These are phyloP conservation scores for Steinernema scapterisci DNA, from an alignment of 2,888 invertebrate genomes.

Conservation along the genomic window DNA sequence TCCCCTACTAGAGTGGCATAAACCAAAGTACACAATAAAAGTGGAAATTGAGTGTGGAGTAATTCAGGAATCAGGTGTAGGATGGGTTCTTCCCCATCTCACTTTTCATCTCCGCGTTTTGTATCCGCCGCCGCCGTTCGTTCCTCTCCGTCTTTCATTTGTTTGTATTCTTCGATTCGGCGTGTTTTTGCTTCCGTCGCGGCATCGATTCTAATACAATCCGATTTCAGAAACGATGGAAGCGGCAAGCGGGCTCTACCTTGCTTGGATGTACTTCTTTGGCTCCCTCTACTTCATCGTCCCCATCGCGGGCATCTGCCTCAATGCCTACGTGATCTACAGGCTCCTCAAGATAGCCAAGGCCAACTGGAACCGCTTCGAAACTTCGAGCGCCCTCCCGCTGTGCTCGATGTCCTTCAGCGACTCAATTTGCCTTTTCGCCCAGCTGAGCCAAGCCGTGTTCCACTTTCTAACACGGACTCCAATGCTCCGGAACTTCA, in stretches of 20 bases:
- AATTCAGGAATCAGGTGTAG: no score
- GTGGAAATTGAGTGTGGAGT: no score
- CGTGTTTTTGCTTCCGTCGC: background rate
- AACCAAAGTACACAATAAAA: no score
- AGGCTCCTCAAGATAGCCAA: slow-evolving; percentile 11
- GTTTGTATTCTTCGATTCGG: background rate
- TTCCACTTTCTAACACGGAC: slow-evolving; percentile 46
- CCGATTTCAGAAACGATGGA: background rate
- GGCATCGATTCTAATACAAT: background rate
- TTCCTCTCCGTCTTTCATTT: no score
- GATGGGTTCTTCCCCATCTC: no score
- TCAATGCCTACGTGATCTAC: slow-evolving; percentile 57
- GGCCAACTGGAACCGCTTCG: slow-evolving; percentile 50
- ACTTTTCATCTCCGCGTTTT: no score
- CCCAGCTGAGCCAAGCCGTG: slow-evolving; percentile 47
- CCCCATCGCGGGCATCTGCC: slow-evolving; percentile 55
- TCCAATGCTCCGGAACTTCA: slow-evolving; percentile 33
- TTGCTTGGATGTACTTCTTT: slow-evolving; percentile 41
- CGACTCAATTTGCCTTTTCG: slow-evolving; percentile 49
- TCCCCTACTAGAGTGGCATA: no score
- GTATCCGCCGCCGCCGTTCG: no score
- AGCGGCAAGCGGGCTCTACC: background rate
- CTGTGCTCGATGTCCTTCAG: slow-evolving; percentile 62
- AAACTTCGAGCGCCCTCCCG: slow-evolving; percentile 62
- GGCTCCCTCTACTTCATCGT: slow-evolving; percentile 52